Percentiles rank a stretch among this genome's conserved stretches.
These are phyloP conservation scores for Saccostrea glomerata DNA, from an alignment of 1,140 invertebrate genomes.

Conservation along the genomic window DNA sequence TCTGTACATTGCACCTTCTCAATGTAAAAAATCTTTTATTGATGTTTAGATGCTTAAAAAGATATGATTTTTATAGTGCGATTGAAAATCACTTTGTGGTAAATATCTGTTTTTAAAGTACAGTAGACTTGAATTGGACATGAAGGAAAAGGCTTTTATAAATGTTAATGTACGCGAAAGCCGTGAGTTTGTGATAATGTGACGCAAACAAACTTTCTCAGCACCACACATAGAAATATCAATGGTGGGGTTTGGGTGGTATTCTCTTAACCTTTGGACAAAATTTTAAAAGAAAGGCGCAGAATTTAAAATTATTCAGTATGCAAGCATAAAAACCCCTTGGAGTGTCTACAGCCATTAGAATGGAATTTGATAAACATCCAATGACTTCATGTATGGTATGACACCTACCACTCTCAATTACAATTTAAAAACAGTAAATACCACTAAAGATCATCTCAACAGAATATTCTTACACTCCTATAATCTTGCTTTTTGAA, in stretches of 20 bases:
- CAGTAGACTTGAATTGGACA: constrained; percentile 26
- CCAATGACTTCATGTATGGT: background rate
- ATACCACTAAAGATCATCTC: background rate
- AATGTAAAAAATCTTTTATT: background rate
- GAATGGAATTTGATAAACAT: background rate
- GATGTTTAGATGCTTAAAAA: constrained; percentile 4
- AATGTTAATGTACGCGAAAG: constrained; percentile 17
- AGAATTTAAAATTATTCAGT: background rate
- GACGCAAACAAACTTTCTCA: background rate
- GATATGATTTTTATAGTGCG: constrained; percentile 19
- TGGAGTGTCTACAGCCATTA: background rate
- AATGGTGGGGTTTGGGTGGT: background rate
- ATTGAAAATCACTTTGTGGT: constrained; percentile 15
- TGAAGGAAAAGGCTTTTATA: background rate
- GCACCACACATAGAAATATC: background rate
- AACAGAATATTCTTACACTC: background rate
- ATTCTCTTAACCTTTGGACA: constrained; percentile 1
- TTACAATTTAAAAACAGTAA: background rate
- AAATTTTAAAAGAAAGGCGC: background rate
- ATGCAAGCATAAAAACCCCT: background rate
- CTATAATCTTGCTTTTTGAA: too few species aligned
- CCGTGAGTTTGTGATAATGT: background rate
- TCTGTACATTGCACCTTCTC: constrained; percentile 13
- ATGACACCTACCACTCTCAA: background rate
- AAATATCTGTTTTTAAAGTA: constrained; percentile 18